These are phyloP conservation scores for Carlito syrichta DNA, from an alignment of 2,113 vertebrate genomes.

Conservation along the genomic window DNA sequence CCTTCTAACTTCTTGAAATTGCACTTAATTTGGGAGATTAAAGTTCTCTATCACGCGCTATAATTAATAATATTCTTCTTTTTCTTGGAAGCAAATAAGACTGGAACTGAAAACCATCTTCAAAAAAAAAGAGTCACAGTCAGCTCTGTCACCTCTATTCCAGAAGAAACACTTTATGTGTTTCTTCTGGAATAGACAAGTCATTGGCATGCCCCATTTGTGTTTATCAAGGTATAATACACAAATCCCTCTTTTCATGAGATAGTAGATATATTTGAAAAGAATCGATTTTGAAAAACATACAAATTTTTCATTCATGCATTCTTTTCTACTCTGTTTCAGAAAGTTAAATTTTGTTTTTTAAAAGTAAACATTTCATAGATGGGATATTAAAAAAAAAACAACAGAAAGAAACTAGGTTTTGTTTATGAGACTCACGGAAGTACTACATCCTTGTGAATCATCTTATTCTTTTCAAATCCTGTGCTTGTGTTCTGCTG, in stretches of 20 bases:
- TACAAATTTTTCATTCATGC: not conserved
- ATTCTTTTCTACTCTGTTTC: not conserved
- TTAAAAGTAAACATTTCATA: not conserved
- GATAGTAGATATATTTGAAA: not conserved
- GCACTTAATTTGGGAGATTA: not conserved
- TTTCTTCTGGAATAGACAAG: no score
- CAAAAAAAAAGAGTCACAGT: not conserved
- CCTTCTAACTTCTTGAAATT: not conserved
- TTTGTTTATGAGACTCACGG: not conserved
- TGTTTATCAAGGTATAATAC: not conserved
- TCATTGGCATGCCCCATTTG: not conserved
- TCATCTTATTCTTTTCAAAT: not conserved
- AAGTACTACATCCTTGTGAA: not conserved
- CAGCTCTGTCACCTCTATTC: not conserved
- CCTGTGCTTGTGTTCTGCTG: not conserved
- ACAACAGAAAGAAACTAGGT: not conserved
- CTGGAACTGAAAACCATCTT: not conserved
- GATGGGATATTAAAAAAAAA: not conserved
- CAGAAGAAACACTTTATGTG: not conserved
- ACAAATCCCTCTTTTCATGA: not conserved
- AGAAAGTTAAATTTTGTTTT: conserved; percentile 13
- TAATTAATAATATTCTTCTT: not conserved
- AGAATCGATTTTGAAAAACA: not conserved
- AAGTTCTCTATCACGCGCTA: not conserved
- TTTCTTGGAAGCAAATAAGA: not conserved